Evolutionary conservation across 2,113 vertebrate genomes (phyloP), one percentile per base, ranked within the genome.

Genomic region (Hoplias malabaricus): DNA sequence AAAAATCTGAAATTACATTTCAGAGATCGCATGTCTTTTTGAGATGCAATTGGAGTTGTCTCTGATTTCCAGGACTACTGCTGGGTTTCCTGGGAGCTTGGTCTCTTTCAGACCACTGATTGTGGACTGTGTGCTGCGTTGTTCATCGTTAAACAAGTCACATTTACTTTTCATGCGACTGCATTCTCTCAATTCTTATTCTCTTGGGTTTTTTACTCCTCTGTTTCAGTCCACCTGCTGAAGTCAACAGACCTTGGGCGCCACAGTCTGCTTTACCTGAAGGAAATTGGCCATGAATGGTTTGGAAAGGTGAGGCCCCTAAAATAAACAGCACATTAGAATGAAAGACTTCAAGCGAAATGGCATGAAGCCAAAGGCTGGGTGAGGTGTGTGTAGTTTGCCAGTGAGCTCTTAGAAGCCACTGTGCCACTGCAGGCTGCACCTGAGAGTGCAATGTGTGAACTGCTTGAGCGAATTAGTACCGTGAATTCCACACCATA

Each of bases 241-340:
- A 95, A 95, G 85, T 94, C 95, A 29, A 87, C 94, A 4, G 95
- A 95, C 84, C 93, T 97, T 80, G 95, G 95, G 78, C 94, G 96
- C 61, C 96, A 97, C 87, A 96, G 95, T 85, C 93, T 99, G 33
- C 92, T 98, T 50, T 98, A 96, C 94, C 91, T 99, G 78, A 96
- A 98, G 87, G 96, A 98, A 88, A 96, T 98, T 0, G 97, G 97
- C 57, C 93, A 93, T 0, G 96, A 96, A 79, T 99, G 97, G 97
- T 98, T 99, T 0, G 96, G 97, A 82, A 98, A 97, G 95, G 97
- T 98, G 88, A 89, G 79, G 12, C 13, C 72, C 62, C 23, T 69
- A 27, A 23, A 67, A 74, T n/a, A 69, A 72, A 54, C 42, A 48
- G 3, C n/a, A 56, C 21, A 40, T 38, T 14, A 61, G 25, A 48